Percentiles rank a stretch among this genome's conserved stretches.
phyloP scores from a whole-genome alignment of 2,888 invertebrate species.

The Pristionchus arcanus region DNA sequence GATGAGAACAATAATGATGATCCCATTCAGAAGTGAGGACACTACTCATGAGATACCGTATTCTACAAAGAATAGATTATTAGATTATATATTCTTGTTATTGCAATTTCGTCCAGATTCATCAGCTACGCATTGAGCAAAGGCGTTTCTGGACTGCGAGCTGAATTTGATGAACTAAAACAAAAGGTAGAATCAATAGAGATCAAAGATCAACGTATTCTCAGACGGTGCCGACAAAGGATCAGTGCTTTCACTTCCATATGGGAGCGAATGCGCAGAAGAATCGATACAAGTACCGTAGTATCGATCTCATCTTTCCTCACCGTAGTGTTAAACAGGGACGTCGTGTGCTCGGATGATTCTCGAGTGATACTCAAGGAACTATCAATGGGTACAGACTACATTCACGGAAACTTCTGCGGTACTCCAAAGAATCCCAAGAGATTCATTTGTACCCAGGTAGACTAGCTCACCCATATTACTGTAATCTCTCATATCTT shows the following conservation, averaged over 20 bases:
- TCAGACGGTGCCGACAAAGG: conserved; percentile 40
- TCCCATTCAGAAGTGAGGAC: conserved; percentile 38
- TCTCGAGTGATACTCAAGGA: conserved; percentile 47
- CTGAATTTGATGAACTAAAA: conserved; percentile 18
- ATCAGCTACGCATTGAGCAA: conserved; percentile 2
- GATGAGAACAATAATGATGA: conserved; percentile 20
- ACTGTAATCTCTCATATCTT: neutral
- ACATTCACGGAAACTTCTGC: conserved; percentile 53
- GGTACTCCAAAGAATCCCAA: conserved; percentile 44
- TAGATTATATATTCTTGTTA: neutral
- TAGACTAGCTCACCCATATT: neutral
- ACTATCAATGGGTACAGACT: conserved; percentile 8
- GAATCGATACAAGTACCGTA: conserved; percentile 54
- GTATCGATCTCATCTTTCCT: neutral
- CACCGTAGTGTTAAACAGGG: neutral
- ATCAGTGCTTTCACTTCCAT: conserved; percentile 5
- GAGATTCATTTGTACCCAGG: conserved; percentile 51
- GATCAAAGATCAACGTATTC: conserved; percentile 2
- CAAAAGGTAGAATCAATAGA: neutral
- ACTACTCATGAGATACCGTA: neutral
- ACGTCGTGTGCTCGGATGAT: conserved; percentile 40
- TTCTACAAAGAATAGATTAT: neutral
- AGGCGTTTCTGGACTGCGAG: conserved; percentile 3
- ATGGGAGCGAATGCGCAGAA: conserved; percentile 23
- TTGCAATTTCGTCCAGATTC: neutral